Conservation (phyloP, 2,888 invertebrate species). For the Azorinus chamasolen region DNA sequence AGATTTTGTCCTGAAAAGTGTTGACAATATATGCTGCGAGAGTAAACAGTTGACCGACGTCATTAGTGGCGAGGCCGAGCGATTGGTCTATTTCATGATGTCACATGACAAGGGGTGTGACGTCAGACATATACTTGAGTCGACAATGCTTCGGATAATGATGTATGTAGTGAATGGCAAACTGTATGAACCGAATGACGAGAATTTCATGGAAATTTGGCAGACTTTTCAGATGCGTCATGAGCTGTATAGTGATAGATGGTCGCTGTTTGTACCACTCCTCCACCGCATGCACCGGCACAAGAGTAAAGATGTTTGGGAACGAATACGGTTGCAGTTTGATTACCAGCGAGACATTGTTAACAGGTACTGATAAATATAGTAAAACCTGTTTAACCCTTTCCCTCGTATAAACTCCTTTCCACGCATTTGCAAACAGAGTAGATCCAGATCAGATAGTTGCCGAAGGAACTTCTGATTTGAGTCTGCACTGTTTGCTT, state of each 20-base stretch:
- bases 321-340: conserved; percentile 63
- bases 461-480: too few relatives aligned
- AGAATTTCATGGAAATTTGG: conserved; percentile 69
- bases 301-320: conserved; percentile 45
- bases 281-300: conserved; percentile 16
- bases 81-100: conserved; percentile 63
- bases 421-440: too few relatives aligned
- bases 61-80: conserved; percentile 69
- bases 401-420: too few relatives aligned
- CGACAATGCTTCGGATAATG: conserved; percentile 75
- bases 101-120: conserved; percentile 64
- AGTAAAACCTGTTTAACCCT: background rate
- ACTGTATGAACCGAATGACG: conserved; percentile 68
- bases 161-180: conserved; percentile 73
- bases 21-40: conserved; percentile 69
- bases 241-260: conserved; percentile 39
- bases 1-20: conserved; percentile 67
- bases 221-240: conserved; percentile 65
- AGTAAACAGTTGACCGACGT: conserved; percentile 65
- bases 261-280: conserved; percentile 23
- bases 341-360: conserved; percentile 71
- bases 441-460: too few relatives aligned
- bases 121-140: conserved; percentile 64
- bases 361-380: conserved; percentile 72
- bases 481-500: too few relatives aligned